Percentiles rank a stretch among this genome's conserved stretches.
These are phyloP conservation scores for Lepidocyrtinus sp. DNA, from an alignment of 2,888 invertebrate genomes.

Conservation along the genomic window DNA sequence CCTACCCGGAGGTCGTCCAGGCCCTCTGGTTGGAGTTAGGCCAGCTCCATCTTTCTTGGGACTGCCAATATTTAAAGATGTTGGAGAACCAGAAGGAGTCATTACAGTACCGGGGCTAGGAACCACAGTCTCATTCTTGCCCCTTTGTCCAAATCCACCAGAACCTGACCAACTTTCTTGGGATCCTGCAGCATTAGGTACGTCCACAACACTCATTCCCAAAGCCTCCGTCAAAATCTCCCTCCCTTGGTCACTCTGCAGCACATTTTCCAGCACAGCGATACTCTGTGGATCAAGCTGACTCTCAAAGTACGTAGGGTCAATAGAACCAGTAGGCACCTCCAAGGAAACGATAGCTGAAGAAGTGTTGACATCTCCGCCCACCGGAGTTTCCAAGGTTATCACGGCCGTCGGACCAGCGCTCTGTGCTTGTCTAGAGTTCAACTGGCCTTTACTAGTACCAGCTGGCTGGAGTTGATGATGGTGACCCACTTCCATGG, in stretches of 20 bases:
- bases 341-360: constrained; percentile 42
- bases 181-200: constrained; percentile 20
- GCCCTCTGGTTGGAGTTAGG: constrained; percentile 13
- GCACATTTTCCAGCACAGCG: constrained; percentile 74
- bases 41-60: neutral
- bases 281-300: constrained; percentile 75
- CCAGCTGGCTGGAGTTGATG: neutral
- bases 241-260: constrained; percentile 75
- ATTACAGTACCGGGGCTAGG: constrained; percentile 42
- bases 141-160: constrained; percentile 55
- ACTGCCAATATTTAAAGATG: constrained; percentile 20
- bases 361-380: constrained; percentile 25
- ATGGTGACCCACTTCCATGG: constrained; percentile 56
- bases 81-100: constrained; percentile 9
- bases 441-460: neutral
- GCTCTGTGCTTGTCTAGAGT: neutral
- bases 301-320: constrained; percentile 69
- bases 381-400: constrained; percentile 22
- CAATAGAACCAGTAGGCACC: constrained; percentile 43
- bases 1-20: constrained; percentile 43
- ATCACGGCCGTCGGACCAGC: constrained; percentile 30
- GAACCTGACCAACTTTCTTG: no score
- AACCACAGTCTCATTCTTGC: constrained; percentile 28
- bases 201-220: constrained; percentile 33
- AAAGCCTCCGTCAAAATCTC: constrained; percentile 71